A percentile compares a stretch with the other conserved stretches of the same genome.
Conservation (phyloP, 2,113 vertebrate species). For the Scalopus aquaticus region DNA sequence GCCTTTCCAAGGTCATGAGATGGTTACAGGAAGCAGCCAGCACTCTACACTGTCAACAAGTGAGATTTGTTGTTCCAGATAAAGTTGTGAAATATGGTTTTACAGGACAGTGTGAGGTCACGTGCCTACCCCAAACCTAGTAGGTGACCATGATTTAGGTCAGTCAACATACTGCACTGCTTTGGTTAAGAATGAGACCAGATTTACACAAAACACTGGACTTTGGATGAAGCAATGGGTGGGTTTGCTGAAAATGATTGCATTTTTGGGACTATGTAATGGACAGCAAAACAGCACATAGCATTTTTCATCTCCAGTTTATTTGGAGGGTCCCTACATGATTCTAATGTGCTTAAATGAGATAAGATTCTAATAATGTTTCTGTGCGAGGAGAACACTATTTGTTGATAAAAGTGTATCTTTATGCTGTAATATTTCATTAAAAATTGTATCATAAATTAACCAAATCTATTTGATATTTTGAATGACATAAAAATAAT, state of each 20-base stretch:
- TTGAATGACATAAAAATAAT: background rate
- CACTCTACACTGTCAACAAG: background rate
- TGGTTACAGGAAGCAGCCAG: background rate
- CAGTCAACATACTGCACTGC: background rate
- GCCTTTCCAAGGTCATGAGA: background rate
- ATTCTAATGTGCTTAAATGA: conserved; percentile 20
- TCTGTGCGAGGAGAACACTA: background rate
- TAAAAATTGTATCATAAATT: background rate
- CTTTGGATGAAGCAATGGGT: background rate
- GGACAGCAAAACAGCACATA: background rate
- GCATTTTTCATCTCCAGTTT: background rate
- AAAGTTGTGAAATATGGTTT: background rate
- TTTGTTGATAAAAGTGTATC: background rate
- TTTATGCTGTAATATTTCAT: conserved; percentile 14
- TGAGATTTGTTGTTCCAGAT: background rate
- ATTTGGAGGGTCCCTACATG: background rate
- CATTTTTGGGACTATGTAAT: background rate
- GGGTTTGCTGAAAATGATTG: background rate
- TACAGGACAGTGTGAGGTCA: background rate
- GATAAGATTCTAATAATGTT: background rate
- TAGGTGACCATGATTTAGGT: background rate
- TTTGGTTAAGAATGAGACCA: background rate
- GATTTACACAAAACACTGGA: background rate
- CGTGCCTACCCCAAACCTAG: background rate
- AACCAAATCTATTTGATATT: background rate